Evolutionary conservation across 2,113 vertebrate genomes (phyloP), one percentile per base, ranked within the genome.

Genomic region (Nibea coibor): DNA sequence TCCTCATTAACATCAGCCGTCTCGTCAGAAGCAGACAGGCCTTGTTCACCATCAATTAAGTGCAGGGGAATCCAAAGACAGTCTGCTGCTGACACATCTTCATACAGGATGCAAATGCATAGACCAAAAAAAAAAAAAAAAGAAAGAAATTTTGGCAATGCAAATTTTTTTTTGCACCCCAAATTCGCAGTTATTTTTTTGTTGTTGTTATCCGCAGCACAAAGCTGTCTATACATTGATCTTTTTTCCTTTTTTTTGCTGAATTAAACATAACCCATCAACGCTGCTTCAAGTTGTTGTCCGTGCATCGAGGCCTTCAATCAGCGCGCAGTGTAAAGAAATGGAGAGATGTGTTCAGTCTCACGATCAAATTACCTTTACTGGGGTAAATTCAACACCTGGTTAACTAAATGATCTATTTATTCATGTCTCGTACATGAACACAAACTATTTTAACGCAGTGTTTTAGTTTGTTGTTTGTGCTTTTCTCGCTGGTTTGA

Each of bases 1-100:
- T 70, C 70, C 91, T 89, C 92, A 91, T 92, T 91, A 91, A 81
- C 84, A 89, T 87, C 90, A 82, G 80, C 64, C 73, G 76, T 14
- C 82, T 73, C 45, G 77, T 91, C 91, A 90, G 57, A 47, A 35
- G 81, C 82, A 91, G 91, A 88, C 92, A 80, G 85, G 80, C 35
- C 10, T 86, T 70, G 53, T 90, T 91, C 91, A 82, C 86, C 81
- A 86, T 88, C 93, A 92, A 91, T 92, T 92, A 91, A 88, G 80
- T 11, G 66, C 77, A 54, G 4, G 58, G 73, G 78, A 42, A 84
- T 75, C 81, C 63, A 69, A 56, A 87, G 80, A 62, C 67, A 51
- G 82, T 70, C 83, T 71, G 4, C 73, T 58, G 88, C 90, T 91
- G 92, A 87, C 91, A 89, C 81, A 58, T 87, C 85, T 68, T 53